Conservation (phyloP, 1,140 invertebrate species). For the Acromyrmex echinatior region DNA sequence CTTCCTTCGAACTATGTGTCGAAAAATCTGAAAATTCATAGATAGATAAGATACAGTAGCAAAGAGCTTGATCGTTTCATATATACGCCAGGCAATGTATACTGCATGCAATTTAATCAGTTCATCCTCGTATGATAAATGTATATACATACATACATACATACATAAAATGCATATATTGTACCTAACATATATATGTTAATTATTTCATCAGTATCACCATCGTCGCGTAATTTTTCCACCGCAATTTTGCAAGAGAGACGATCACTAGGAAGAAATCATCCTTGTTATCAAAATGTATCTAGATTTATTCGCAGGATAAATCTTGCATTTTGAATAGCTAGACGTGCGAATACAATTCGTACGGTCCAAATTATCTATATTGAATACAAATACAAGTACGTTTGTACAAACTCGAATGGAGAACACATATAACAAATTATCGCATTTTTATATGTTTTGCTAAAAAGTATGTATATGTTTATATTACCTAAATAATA, state of each 20-base stretch:
- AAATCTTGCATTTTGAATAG: conserved; percentile 52
- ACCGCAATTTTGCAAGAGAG: neutral
- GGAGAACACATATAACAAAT: conserved; percentile 29
- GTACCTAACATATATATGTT: conserved; percentile 65
- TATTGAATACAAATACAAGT: conserved; percentile 16
- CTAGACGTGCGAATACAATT: conserved; percentile 39
- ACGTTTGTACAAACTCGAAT: conserved; percentile 39
- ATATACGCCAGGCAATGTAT: neutral
- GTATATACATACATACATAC: neutral
- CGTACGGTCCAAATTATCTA: neutral
- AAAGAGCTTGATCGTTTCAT: neutral
- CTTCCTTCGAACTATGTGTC: conserved; percentile 46
- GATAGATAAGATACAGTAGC: conserved; percentile 27
- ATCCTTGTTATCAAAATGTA: conserved; percentile 46
- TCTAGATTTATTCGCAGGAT: conserved; percentile 27
- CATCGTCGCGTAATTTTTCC: conserved; percentile 3
- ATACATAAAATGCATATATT: conserved; percentile 71
- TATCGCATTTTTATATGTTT: conserved; percentile 66
- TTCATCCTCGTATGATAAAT: neutral
- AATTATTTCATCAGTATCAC: conserved; percentile 29
- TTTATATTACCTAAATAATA: conserved; percentile 29
- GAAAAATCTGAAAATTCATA: conserved; percentile 12
- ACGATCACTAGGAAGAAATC: neutral
- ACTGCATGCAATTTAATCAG: neutral
- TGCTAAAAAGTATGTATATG: conserved; percentile 56